Evolutionary conservation across 1,140 invertebrate genomes (phyloP).

Genomic region (Scaptomyza graminum): DNA sequence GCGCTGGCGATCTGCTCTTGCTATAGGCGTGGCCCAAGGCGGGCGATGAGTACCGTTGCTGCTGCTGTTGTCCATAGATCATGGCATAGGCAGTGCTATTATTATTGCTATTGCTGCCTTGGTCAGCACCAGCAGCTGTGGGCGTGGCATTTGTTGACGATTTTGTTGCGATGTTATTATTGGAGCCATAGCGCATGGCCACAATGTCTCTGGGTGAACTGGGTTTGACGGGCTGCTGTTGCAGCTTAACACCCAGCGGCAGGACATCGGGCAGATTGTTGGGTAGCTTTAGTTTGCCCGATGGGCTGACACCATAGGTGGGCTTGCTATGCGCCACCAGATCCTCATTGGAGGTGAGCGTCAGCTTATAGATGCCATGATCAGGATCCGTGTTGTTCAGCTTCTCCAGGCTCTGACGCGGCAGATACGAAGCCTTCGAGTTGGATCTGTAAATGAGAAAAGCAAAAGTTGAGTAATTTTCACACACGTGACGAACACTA

Average conservation of each 20-base stretch:
- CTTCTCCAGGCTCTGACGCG: constrained; percentile 87
- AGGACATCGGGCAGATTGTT: constrained; percentile 85
- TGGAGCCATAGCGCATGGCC: constrained; percentile 76
- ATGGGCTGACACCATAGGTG: constrained; percentile 50
- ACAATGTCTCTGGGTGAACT: constrained; percentile 56
- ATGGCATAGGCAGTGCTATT: constrained; percentile 52
- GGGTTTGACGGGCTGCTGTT: constrained; percentile 66
- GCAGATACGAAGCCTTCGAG: constrained; percentile 91
- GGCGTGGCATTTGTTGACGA: constrained; percentile 56
- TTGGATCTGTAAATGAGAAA: constrained; percentile 87
- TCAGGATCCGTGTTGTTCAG: constrained; percentile 86
- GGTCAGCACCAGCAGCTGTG: neutral
- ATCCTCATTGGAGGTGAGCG: constrained; percentile 88
- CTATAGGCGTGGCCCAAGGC: constrained; percentile 52
- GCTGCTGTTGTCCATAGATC: constrained; percentile 49
- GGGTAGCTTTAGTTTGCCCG: constrained; percentile 74
- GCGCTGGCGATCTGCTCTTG: constrained; percentile 47
- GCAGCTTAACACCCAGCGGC: constrained; percentile 84
- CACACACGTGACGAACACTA: constrained; percentile 9
- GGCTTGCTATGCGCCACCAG: constrained; percentile 82
- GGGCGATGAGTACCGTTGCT: constrained; percentile 71
- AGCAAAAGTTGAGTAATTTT: neutral
- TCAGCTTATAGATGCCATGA: constrained; percentile 91
- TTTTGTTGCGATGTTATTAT: constrained; percentile 71
- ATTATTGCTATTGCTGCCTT: constrained; percentile 23